phyloP scores from a whole-genome alignment of 2,113 vertebrate genomes.

The Entomyzon cyanotis region DNA sequence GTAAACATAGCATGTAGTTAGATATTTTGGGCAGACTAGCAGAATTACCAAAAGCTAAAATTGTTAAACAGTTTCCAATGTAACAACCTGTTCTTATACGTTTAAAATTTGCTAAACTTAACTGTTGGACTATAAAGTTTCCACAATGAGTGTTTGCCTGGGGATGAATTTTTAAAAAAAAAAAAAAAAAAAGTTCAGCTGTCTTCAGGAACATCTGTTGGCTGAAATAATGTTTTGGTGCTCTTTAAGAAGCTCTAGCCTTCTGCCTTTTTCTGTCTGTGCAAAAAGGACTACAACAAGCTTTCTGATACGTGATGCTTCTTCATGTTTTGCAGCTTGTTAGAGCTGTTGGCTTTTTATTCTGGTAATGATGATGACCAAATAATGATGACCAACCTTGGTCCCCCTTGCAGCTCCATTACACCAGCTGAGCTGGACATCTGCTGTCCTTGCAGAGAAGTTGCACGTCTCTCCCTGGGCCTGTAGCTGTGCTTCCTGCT shows the following conservation, averaged over 20 bases:
- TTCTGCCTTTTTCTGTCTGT: not conserved
- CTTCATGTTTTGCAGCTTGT: not conserved
- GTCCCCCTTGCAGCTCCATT: not conserved
- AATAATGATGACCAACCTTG: not conserved
- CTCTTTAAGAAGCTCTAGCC: not conserved
- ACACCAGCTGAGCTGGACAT: not conserved
- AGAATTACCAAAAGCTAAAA: not conserved
- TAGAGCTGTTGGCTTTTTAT: not conserved
- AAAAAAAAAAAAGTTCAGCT: not conserved
- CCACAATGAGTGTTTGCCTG: not conserved
- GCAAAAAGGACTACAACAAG: not conserved
- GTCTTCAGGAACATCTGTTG: not conserved
- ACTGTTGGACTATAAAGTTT: not conserved
- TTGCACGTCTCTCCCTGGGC: accelerated
- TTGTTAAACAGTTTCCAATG: not conserved
- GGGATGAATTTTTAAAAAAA: not conserved
- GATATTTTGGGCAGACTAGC: not conserved
- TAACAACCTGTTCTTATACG: not conserved
- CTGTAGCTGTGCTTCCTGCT: not conserved
- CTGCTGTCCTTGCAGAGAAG: not conserved
- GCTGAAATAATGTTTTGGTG: not conserved
- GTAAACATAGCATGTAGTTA: not conserved
- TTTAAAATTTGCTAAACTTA: not conserved
- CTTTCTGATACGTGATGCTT: not conserved
- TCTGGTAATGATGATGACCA: not conserved